Conservation (phyloP, 2,113 vertebrate species). For the Thamnaconus septentrionalis region DNA sequence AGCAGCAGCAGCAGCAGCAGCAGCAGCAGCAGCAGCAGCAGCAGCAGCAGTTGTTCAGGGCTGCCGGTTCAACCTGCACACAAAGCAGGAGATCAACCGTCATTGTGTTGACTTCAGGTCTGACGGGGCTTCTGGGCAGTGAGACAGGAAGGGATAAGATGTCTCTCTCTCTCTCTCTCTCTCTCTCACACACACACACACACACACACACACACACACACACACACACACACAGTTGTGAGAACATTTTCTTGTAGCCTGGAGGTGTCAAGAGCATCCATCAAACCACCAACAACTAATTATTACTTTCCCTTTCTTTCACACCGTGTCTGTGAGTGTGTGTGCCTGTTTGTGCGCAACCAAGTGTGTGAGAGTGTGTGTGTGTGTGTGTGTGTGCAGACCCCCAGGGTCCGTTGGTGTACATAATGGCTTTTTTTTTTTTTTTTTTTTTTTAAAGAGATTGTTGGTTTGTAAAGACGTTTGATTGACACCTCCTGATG, state of each 20-base stretch:
- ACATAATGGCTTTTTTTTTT: slow-evolving; percentile 68
- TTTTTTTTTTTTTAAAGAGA: slow-evolving; percentile 69
- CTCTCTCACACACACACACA: neutral
- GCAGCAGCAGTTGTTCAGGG: too few species aligned
- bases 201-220: slow-evolving; percentile 5
- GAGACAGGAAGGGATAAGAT: slow-evolving; percentile 14
- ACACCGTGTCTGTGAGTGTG: slow-evolving; percentile 23
- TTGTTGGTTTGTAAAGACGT: slow-evolving; percentile 65
- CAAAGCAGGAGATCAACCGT: slow-evolving; percentile 18
- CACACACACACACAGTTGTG: slow-evolving; percentile 31
- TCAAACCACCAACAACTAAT: slow-evolving; percentile 67
- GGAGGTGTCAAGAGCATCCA: slow-evolving; percentile 60
- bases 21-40: too few species aligned
- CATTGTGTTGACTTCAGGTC: slow-evolving; percentile 1
- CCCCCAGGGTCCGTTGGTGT: slow-evolving; percentile 53
- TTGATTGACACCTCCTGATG: slow-evolving; percentile 73
- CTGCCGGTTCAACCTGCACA: too few species aligned
- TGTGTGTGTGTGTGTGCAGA: slow-evolving; percentile 18
- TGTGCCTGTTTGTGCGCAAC: slow-evolving; percentile 17
- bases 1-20: too few species aligned
- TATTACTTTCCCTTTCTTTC: slow-evolving; percentile 63
- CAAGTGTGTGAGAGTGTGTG: slow-evolving; percentile 27
- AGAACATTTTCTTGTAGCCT: slow-evolving; percentile 60
- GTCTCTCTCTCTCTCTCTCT: neutral
- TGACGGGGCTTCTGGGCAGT: slow-evolving; percentile 34